Conservation (phyloP, 2,113 vertebrate species). For the Salvelinus namaycush region DNA sequence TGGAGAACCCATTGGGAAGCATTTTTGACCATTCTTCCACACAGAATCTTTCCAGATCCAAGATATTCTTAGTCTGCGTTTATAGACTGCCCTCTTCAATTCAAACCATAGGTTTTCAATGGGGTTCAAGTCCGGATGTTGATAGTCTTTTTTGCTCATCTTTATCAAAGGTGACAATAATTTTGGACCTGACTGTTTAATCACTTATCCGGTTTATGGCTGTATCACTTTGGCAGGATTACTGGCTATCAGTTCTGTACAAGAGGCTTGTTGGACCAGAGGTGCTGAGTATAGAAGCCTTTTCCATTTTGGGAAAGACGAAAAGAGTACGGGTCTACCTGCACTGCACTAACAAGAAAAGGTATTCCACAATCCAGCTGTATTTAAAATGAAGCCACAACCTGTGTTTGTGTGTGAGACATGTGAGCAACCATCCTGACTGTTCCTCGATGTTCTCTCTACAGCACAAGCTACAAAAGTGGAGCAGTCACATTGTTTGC, state of each 20-base stretch:
- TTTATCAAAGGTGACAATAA: too few species aligned
- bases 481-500: conserved; percentile 85
- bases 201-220: not conserved
- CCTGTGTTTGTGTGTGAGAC: not conserved
- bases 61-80: too few species aligned
- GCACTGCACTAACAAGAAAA: conserved; percentile 81
- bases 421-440: not conserved
- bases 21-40: too few species aligned
- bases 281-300: conserved; percentile 71
- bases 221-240: conserved; percentile 77
- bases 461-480: conserved; percentile 74
- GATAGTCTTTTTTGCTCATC: too few species aligned
- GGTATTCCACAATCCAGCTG: conserved; percentile 69
- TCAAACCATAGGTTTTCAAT: too few species aligned
- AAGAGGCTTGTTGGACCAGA: conserved; percentile 87
- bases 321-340: conserved; percentile 82
- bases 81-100: too few species aligned
- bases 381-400: not conserved
- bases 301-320: not conserved
- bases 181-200: too few species aligned
- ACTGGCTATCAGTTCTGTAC: conserved; percentile 91
- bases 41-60: too few species aligned
- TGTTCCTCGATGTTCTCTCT: conserved; percentile 2
- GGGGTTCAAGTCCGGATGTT: too few species aligned
- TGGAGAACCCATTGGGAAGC: too few species aligned